Percentiles rank a stretch among this genome's conserved stretches.
These are phyloP conservation scores for Cairina moschata DNA, from an alignment of 2,113 vertebrate genomes.

Conservation along the genomic window DNA sequence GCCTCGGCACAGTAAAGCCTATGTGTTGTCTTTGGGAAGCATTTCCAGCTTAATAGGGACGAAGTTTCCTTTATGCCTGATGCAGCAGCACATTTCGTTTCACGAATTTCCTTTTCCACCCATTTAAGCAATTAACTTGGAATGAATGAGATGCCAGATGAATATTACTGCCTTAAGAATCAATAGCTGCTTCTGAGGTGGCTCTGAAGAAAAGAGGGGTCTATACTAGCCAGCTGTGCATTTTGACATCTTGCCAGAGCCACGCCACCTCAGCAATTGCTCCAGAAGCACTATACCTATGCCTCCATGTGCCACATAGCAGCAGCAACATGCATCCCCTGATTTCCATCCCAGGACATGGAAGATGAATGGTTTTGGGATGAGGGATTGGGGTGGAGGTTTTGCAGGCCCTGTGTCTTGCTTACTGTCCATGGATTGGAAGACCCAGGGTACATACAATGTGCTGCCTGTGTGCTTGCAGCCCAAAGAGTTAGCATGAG, in stretches of 20 bases:
- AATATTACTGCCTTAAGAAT: slow-evolving; percentile 54
- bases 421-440: rapidly evolving
- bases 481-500: neutral
- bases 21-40: slow-evolving; percentile 72
- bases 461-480: neutral
- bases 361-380: neutral
- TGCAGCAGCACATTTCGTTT: slow-evolving; percentile 62
- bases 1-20: slow-evolving; percentile 53
- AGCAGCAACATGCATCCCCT: neutral
- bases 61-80: slow-evolving; percentile 66
- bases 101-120: slow-evolving; percentile 67
- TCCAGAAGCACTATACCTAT: neutral
- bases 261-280: neutral
- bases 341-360: neutral
- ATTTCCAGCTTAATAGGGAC: slow-evolving; percentile 62
- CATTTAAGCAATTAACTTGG: slow-evolving; percentile 66
- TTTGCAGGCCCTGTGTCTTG: neutral
- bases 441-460: rapidly evolving
- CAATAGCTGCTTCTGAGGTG: slow-evolving; percentile 61
- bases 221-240: neutral
- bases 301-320: neutral
- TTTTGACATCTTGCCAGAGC: slow-evolving; percentile 17
- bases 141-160: slow-evolving; percentile 65
- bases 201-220: slow-evolving; percentile 25
- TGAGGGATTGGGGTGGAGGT: neutral